Evolutionary conservation across 2,888 invertebrate species (phyloP), one percentile per base, ranked within the genome.

Genomic region (Trichopria drosophilae): DNA sequence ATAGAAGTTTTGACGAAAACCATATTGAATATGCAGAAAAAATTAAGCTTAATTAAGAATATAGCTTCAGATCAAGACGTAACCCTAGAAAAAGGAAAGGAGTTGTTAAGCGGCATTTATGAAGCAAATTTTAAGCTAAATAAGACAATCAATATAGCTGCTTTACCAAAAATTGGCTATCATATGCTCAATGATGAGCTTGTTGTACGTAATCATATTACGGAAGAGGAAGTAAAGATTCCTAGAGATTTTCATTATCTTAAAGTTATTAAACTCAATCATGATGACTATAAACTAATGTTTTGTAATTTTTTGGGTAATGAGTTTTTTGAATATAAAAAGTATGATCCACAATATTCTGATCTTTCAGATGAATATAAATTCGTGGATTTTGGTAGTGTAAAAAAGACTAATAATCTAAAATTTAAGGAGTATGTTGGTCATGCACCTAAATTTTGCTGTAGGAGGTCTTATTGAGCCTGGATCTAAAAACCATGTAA

Each of bases 1-100:
- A 43, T 34, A 43, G 43, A 43, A 43, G 43, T 43, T 43, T 43
- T 43, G 43, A 43, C 43, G 43, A 43, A 43, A 43, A 34, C 43
- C 43, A 43, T 43, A 43, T 16, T 43, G 24, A 43, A 43, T 34
- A 43, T 43, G 43, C 43, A 43, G 43, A 43, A 43, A 43, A 16
- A 43, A 43, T 43, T 43, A 43, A 43, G 43, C 16, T 43, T 16
- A 43, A 43, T 43, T 16, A 43, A 43, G 43, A 43, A 43, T 43
- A 43, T 43, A 43, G 43, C 43, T 43, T 43, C 16, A 43, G 43
- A 43, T 16, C 43, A 43, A 16, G 43, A 43, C 43, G 43, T 43
- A n/a, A 43, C n/a, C n/a, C n/a, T n/a, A n/a, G n/a, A n/a, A n/a
- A n/a, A n/a, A n/a, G n/a, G n/a, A n/a, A n/a, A n/a, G n/a, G n/a